Base-by-base conservation (phyloP, 2,113 vertebrate genomes). In the Pantherophis guttatus region DNA sequence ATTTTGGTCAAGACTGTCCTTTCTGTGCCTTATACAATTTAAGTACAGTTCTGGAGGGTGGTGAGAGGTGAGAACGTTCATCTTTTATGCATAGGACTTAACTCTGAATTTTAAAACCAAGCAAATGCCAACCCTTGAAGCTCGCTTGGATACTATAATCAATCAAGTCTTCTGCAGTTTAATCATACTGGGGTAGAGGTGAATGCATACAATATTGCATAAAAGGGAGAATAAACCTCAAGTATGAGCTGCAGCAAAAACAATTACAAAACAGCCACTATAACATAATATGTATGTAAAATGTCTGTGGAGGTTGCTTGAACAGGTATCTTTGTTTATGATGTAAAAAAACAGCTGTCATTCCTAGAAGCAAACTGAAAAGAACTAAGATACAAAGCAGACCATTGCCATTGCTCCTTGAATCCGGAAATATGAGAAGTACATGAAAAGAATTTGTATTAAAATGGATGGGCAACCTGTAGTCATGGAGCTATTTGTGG, bases 1-100 rank as follows among this genome's bases (percentile, higher is more conserved):
- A 94, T 62, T 95, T 94, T 1, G 93, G 53, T 93, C 93, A 87
- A 94, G 86, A 91, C 87, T 92, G 92, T 94, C 92, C 90, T 95
- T 94, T 95, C 95, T 96, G 96, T 88, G 57, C 81, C 91, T 94
- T 8, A 86, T 95, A 95, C 95, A 0, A 88, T 92, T 96, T 93
- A 90, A 93, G 91, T 94, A 95, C 26, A 85, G 88, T 88, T 39
- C 87, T n/a, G 29, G 24, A 24, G 94, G 93, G 93, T 90, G 50
- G 50, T 21, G n/a, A 58, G 94, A 85, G 88, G 91, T 95, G 92
- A 81, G 92, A 91, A 91, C 91, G 86, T 81, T 23, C 44, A 39
- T 23, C 90, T 94, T 95, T 95, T 95, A 94, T 95, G 91, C 90
- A 52, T 29, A 91, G 15, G 11, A 3, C 88, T 88, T 58, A 93